Base-by-base conservation (phyloP, 2,888 invertebrate species). In the Dichetophora obliterata region DNA sequence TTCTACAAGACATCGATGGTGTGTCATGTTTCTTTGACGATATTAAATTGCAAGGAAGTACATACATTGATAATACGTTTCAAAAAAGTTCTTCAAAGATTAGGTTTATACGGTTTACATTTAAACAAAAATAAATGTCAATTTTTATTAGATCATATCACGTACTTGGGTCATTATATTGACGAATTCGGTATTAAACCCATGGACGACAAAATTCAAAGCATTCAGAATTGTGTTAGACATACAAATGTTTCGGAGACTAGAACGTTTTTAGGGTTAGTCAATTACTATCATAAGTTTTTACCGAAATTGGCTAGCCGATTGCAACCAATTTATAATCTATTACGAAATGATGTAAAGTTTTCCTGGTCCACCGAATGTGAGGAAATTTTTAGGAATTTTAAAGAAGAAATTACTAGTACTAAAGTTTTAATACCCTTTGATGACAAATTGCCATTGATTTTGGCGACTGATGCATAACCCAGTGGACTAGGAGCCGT, bases 101-200 rank as follows among this genome's bases (percentile, higher is more conserved):
- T 76, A 19, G 27, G 57, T 27, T 71, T 61, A 22, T 66, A 73
- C n/a, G 73, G 73, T 16, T 52, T 73, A 4, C 66, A 34, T 6
- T 27, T 73, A 1, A 72, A 73, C 52, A 14, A 31, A 37, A 14
- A 19, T 9, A 71, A 76, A 73, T 76, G 71, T n/a, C 31, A 48
- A 19, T 77, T 19, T 75, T 77, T 48, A 78, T 65, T 6, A 68
- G 75, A 11, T 24, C 65, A 31, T 63, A 69, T 72, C 1, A 54
- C 77, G 65, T 77, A 78, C 34, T 68, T 77, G 24, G 72, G 77
- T 5, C 80, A 79, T 11, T n/a, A 5, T 14, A 80, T 78, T 50
- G 75, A 78, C 61, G 74, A 63, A 11, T 5, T 52, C 6, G 76
- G 77, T 27, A 65, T 77, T 3, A 69, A 80, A 52, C 75, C 75